Base-by-base conservation (phyloP, 2,888 invertebrate genomes). In the Drosophila merina region DNA sequence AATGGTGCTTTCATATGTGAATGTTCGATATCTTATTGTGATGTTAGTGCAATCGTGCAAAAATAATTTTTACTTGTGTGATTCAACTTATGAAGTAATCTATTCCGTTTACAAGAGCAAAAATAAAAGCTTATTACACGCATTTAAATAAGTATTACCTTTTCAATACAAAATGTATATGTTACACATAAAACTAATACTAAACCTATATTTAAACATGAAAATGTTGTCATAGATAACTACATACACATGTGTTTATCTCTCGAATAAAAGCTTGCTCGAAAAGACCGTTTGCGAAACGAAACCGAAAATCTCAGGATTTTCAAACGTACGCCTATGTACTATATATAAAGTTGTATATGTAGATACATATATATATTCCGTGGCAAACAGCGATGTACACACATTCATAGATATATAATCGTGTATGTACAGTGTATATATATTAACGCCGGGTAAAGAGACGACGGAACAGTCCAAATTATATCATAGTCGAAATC, bases 401-500 rank as follows among this genome's bases (percentile, higher is more conserved):
- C 2, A 20, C 20, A 20, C 20, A 20, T 20, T 20, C 20, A 20
- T 20, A 20, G 20, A 20, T 20, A 48, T 9, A 20, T 36, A 40
- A 14, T 44, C 38, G 36, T 54, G 14, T 44, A 63, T 14, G 38
- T 40, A 28, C 45, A 47, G 59, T 63, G 5, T 55, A 72, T 52
- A 67, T 72, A 71, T 79, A 47, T 28, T 20, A 45, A 25, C 59
- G 77, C 85, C 85, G 87, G 77, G 85, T 72, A 75, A 83, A 75
- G 71, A 75, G 82, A 86, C 67, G 88, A 74, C 75, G 59, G 40
- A 42, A 63, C 38, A 55, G 77, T 64, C 66, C 50, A 78, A 88
- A 84, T 84, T 84, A 88, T 88, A 84, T 84, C 84, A 84, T 74
- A 75, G 88, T 62, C 69, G 67, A 80, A 64, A 81, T 64, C 38